A percentile compares a stretch with the other conserved stretches of the same genome.
Conservation (phyloP, 2,888 invertebrate genomes). For the Cyclophora punctaria region DNA sequence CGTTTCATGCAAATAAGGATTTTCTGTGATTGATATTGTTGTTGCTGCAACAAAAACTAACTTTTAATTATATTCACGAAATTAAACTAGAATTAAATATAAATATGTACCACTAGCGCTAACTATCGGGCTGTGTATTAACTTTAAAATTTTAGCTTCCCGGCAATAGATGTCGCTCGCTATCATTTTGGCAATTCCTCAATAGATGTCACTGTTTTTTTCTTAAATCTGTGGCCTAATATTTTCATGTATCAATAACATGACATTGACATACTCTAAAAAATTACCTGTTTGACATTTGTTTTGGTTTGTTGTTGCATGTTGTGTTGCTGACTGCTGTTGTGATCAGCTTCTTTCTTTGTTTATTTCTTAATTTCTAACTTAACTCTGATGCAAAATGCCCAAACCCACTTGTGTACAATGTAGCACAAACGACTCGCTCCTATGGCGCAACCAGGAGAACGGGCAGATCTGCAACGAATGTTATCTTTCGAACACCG, state of each 20-base stretch:
- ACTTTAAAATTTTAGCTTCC: background rate
- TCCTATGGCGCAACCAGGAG: conserved; percentile 84
- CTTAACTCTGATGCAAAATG: conserved; percentile 38
- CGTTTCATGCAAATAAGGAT: conserved; percentile 5
- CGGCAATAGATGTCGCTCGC: background rate
- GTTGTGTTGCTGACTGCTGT: too few species aligned
- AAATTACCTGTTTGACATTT: too few species aligned
- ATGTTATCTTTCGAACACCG: conserved; percentile 75
- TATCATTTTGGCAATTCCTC: too few species aligned
- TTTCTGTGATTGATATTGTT: conserved; percentile 1
- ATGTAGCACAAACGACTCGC: conserved; percentile 80
- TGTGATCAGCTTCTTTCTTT: too few species aligned
- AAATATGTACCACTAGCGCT: background rate
- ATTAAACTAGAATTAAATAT: background rate
- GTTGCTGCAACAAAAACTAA: background rate
- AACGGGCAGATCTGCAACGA: conserved; percentile 85
- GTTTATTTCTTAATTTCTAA: too few species aligned
- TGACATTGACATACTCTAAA: too few species aligned
- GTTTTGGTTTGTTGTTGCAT: too few species aligned
- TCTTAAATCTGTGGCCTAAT: too few species aligned
- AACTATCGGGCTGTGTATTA: background rate
- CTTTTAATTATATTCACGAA: too few species aligned
- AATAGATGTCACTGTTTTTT: too few species aligned
- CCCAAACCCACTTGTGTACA: conserved; percentile 80
- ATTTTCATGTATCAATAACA: too few species aligned